phyloP scores from a whole-genome alignment of 1,140 invertebrate species.

The Drosophila asahinai region DNA sequence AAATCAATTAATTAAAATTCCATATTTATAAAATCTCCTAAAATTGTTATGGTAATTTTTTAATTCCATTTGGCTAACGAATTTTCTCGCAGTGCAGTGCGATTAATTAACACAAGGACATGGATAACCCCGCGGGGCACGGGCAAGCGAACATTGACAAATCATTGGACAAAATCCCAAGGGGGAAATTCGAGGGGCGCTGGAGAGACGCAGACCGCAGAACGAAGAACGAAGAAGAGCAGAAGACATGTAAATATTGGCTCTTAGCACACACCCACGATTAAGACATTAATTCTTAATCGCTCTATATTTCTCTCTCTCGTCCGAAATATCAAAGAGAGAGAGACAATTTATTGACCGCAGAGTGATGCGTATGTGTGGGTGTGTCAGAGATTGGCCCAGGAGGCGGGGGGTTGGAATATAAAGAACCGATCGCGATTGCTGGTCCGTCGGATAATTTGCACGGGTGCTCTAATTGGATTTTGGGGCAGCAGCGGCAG shows the following conservation, averaged over 20 bases:
- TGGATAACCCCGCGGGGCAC: constrained; percentile 14
- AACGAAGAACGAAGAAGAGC: constrained; percentile 4
- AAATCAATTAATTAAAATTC: too few species aligned
- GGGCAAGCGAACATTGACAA: constrained; percentile 37
- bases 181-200: background rate
- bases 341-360: constrained; percentile 63
- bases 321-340: constrained; percentile 26
- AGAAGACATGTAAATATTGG: constrained; percentile 44
- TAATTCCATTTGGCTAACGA: background rate
- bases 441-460: constrained; percentile 54
- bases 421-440: constrained; percentile 65
- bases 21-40: too few species aligned
- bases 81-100: constrained; percentile 17
- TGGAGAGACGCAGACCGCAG: constrained; percentile 10
- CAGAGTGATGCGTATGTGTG: constrained; percentile 37
- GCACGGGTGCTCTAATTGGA: constrained; percentile 71
- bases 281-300: constrained; percentile 67
- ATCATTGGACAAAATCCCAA: constrained; percentile 16
- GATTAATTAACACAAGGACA: constrained; percentile 71
- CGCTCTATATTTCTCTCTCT: constrained; percentile 17
- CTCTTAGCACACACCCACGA: constrained; percentile 39
- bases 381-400: constrained; percentile 15
- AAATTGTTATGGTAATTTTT: too few species aligned
- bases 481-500: constrained; percentile 48
- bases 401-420: constrained; percentile 9